These are phyloP conservation scores for Volucella zonaria DNA, from an alignment of 2,888 invertebrate genomes.

Conservation along the genomic window DNA sequence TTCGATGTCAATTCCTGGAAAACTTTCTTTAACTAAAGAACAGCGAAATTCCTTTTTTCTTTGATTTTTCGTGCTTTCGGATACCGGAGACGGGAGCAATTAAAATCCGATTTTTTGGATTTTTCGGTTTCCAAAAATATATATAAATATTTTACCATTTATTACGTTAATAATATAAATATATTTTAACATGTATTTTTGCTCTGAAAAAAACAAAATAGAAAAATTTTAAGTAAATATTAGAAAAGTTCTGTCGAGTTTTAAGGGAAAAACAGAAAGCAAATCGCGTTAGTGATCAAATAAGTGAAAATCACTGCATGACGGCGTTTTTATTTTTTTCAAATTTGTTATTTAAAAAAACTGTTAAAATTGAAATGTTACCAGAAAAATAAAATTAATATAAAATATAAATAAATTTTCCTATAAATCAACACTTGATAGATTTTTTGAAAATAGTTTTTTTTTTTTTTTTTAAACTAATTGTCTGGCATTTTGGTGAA, in stretches of 20 bases:
- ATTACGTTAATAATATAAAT: neutral
- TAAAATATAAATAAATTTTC: neutral
- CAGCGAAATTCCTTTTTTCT: conserved; percentile 55
- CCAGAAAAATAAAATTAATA: neutral
- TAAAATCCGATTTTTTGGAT: conserved; percentile 7
- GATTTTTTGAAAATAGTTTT: neutral
- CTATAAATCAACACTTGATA: neutral
- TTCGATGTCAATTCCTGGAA: conserved; percentile 61
- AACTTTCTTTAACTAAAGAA: conserved; percentile 48
- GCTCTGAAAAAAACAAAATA: neutral
- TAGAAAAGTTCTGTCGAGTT: neutral
- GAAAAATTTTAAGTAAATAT: neutral
- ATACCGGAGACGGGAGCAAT: conserved; percentile 66
- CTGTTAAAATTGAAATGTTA: neutral
- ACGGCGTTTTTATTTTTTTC: too few relatives aligned
- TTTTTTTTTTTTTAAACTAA: too few relatives aligned
- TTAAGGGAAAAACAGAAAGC: neutral
- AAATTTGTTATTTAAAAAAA: too few relatives aligned
- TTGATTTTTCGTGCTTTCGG: conserved; percentile 70
- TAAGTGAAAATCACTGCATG: neutral
- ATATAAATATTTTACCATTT: neutral
- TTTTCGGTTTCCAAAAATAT: conserved; percentile 6
- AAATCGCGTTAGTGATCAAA: neutral
- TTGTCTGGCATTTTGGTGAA: neutral
- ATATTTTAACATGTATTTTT: conserved; percentile 4